These are phyloP conservation scores for Hymenochirus boettgeri DNA, from an alignment of 2,113 vertebrate species.

Conservation along the genomic window DNA sequence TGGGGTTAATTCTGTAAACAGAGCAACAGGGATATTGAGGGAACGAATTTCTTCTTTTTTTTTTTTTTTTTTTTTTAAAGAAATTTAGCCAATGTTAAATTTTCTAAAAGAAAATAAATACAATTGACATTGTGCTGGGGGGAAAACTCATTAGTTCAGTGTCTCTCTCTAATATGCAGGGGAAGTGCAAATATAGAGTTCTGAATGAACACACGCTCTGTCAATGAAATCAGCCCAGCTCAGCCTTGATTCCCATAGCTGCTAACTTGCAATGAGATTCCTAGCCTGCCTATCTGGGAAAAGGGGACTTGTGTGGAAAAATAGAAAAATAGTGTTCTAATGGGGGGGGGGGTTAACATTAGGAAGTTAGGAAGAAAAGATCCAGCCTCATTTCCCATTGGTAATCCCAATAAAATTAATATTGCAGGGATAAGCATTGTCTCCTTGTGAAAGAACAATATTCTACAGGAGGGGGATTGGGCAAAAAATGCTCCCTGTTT, in stretches of 20 bases:
- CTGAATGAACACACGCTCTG: constrained; percentile 82
- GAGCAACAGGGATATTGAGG: not conserved
- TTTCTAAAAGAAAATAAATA: constrained; percentile 81
- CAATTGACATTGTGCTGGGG: constrained; percentile 79
- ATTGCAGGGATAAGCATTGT: constrained; percentile 53
- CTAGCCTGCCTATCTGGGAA: constrained; percentile 43
- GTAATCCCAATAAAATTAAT: constrained; percentile 67
- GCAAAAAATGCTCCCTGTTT: constrained; percentile 61
- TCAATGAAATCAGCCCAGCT: constrained; percentile 79
- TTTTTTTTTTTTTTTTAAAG: constrained; percentile 18
- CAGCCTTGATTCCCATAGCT: constrained; percentile 71
- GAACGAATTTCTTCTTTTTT: no score
- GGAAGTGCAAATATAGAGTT: constrained; percentile 83
- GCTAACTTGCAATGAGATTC: constrained; percentile 57
- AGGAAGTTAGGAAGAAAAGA: constrained; percentile 53
- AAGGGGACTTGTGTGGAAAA: constrained; percentile 62
- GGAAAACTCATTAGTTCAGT: constrained; percentile 86
- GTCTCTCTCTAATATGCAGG: constrained; percentile 83
- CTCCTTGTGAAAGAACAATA: constrained; percentile 67
- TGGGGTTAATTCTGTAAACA: constrained; percentile 1
- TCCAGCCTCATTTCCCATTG: constrained; percentile 65
- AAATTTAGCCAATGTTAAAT: constrained; percentile 57
- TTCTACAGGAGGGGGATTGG: constrained; percentile 65
- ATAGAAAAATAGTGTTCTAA: constrained; percentile 58
- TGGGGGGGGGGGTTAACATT: constrained; percentile 58